phyloP scores from a whole-genome alignment of 2,113 vertebrate genomes.

The Glaucidium brasilianum region DNA sequence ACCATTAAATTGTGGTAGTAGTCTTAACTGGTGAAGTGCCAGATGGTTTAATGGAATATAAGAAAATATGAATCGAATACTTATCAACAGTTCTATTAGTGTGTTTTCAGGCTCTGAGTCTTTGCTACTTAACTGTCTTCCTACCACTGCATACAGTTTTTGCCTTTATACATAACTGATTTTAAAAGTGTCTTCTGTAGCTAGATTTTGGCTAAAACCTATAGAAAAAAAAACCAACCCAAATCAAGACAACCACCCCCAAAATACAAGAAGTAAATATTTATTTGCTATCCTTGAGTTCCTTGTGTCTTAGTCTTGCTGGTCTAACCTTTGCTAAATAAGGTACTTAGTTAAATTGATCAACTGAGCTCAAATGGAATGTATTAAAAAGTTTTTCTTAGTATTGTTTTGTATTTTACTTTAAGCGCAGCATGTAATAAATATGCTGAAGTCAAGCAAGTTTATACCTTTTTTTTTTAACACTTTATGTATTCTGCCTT shows the following conservation, averaged over 20 bases:
- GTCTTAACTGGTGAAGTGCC: neutral
- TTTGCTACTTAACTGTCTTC: neutral
- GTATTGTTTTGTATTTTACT: neutral
- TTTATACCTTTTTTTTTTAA: neutral
- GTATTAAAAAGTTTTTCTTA: neutral
- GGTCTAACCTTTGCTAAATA: neutral
- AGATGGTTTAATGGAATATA: neutral
- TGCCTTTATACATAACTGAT: neutral
- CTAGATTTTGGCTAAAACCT: neutral
- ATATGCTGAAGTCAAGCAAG: neutral
- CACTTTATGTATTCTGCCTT: neutral
- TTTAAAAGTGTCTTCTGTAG: neutral
- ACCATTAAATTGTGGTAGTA: neutral
- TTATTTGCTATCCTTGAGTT: neutral
- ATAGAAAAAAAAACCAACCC: neutral
- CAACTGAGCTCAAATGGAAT: neutral
- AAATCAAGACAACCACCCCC: neutral
- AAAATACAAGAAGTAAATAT: neutral
- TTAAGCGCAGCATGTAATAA: neutral
- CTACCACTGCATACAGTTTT: neutral
- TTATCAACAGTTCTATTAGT: neutral
- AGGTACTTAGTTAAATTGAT: neutral
- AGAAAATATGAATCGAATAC: neutral
- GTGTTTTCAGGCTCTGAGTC: neutral
- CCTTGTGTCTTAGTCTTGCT: neutral